Base-by-base conservation (phyloP, 1,140 invertebrate genomes). In the Apis florea region DNA sequence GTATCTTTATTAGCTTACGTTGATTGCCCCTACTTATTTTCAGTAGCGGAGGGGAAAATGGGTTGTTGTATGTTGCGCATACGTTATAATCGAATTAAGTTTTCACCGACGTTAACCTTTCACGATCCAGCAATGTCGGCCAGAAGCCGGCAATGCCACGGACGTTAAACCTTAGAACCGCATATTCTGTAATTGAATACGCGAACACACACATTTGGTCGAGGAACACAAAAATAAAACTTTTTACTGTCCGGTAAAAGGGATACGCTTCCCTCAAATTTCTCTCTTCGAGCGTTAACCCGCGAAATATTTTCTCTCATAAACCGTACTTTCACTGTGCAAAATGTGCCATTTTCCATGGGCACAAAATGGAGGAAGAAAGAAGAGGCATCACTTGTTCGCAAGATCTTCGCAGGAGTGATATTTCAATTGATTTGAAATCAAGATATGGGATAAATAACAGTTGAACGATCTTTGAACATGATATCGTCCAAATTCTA, bases 91-190 rank as follows among this genome's bases (percentile, higher is more conserved):
- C 24, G 47, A 70, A 53, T 70, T 49, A 51, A 53, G 68, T 53
- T 70, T 53, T 70, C 68, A 70, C 24, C 47, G 47, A 17, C 68
- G 68, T 17, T 53, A 53, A 70, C 68, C 49, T 51, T 70, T 70
- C 68, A 70, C 68, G 68, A 70, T 53, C 68, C 26, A 26, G 12
- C 68, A 8, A 17, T 21, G 68, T 70, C 68, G 49, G 47, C 17
- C 47, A 19, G 47, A 51, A 53, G 13, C 15, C n/a, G 47, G 12
- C 68, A 70, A 70, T 70, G 68, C 68, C 68, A 70, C 68, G 68
- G 68, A 70, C 68, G 24, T 70, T 70, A 70, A 70, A 70, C 31
- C 68, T 19, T 26, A 19, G 68, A 70, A 17, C 21, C 49, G 68
- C 24, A 11, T 53, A 17, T 53, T 53, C 47, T 19, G n/a, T 12